Base-by-base conservation (phyloP, 2,888 invertebrate genomes). In the Thymelicus lineola region DNA sequence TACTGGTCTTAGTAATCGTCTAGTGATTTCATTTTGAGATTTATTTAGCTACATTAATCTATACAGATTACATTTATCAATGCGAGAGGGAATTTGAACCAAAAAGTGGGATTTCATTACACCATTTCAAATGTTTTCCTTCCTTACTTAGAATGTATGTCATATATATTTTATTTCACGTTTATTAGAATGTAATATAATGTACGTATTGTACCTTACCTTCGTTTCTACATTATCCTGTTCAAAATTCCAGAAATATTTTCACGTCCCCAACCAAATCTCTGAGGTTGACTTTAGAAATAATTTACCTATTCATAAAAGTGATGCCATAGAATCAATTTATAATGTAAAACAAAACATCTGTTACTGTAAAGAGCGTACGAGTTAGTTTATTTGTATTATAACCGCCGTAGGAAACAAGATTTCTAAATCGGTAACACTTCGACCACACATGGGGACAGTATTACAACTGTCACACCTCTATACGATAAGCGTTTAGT, bases 401-500 rank as follows among this genome's bases (percentile, higher is more conserved):
- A 60, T 71, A 62, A 71, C 63, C 73, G 76, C 75, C 76, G 48
- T 61, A 64, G 61, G 62, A 65, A 66, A 71, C 73, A 72, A 68
- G 71, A 71, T 73, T 73, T 77, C 78, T 79, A 79, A 76, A 75
- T 78, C 74, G 50, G 78, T 75, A 75, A 68, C 67, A 65, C 69
- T 64, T 55, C 74, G 78, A 76, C 80, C 81, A 81, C 81, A 78
- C 80, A 77, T 76, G 75, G 75, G 68, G 75, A 76, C 75, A 74
- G 60, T 71, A 68, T 68, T 68, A 68, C 67, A 61, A 45, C 7
- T 45, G 28, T 61, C 42, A 35, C 45, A 42, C 61, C 9, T 5
- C 15, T 14, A 45, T 9, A 17, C 28, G 46, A 28, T 57, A 28
- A 15, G 66, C 66, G 58, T 35, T 36, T 14, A 15, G 57, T 5